These are phyloP conservation scores for Eupeodes luniger DNA, from an alignment of 2,888 invertebrate species.

Conservation along the genomic window DNA sequence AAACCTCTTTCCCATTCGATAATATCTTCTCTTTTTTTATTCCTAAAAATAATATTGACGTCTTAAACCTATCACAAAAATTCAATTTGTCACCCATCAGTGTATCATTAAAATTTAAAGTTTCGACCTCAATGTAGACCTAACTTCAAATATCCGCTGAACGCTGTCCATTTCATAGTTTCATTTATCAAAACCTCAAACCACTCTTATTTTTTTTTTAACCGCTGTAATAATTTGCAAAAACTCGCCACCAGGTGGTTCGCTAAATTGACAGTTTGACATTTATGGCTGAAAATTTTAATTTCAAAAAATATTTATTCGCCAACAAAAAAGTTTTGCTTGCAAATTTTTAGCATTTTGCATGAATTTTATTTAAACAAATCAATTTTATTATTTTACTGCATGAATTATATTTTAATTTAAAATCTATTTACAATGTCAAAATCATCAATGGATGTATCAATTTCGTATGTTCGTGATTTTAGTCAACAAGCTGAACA, in stretches of 20 bases:
- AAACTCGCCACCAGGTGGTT: constrained; percentile 20
- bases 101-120: too few relatives aligned
- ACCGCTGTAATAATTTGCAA: constrained; percentile 16
- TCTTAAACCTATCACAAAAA: too few relatives aligned
- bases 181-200: not conserved
- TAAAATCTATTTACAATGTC: constrained; percentile 38
- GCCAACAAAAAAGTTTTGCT: not conserved
- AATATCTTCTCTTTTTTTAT: too few relatives aligned
- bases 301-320: constrained; percentile 32
- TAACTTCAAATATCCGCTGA: not conserved
- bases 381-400: constrained; percentile 4
- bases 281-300: constrained; percentile 27
- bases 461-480: constrained; percentile 81
- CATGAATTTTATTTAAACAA: not conserved
- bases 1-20: too few relatives aligned
- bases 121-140: too few relatives aligned
- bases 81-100: too few relatives aligned
- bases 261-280: constrained; percentile 54
- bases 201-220: not conserved
- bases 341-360: not conserved
- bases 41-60: too few relatives aligned
- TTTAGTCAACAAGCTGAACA: constrained; percentile 79
- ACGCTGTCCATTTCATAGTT: not conserved
- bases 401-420: not conserved
- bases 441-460: constrained; percentile 74